Conservation (phyloP, 2,888 invertebrate species). For the Rhingia rostrata region DNA sequence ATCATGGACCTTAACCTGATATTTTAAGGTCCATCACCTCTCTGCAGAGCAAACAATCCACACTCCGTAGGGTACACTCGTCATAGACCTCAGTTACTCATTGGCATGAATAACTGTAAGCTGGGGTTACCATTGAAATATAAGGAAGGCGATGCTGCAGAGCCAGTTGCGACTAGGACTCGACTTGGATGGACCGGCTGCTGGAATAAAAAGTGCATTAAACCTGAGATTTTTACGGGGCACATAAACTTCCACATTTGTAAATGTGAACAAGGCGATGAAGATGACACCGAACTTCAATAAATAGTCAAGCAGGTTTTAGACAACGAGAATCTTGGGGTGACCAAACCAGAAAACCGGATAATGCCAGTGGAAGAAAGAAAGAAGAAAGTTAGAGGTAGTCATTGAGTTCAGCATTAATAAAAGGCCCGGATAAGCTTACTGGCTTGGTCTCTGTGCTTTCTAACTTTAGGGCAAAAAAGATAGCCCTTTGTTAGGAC, state of each 20-base stretch:
- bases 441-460: slow-evolving; percentile 11
- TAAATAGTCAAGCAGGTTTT: slow-evolving; percentile 7
- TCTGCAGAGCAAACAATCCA: no score
- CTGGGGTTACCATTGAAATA: slow-evolving; percentile 14
- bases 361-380: slow-evolving; percentile 2
- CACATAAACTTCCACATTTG: slow-evolving; percentile 9
- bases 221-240: not conserved
- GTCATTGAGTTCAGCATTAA: slow-evolving; percentile 13
- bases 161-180: slow-evolving; percentile 16
- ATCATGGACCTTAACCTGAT: no score
- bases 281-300: not conserved
- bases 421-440: no score
- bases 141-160: slow-evolving; percentile 5
- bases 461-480: slow-evolving; percentile 19
- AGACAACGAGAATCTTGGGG: slow-evolving; percentile 4
- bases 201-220: no score
- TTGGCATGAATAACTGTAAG: slow-evolving; percentile 24
- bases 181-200: not conserved
- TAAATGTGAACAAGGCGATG: slow-evolving; percentile 14
- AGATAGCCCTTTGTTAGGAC: slow-evolving; percentile 16
- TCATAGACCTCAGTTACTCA: slow-evolving; percentile 5
- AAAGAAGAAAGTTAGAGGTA: slow-evolving; percentile 10
- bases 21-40: no score
- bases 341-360: not conserved
- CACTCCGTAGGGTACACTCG: not conserved